Conservation (phyloP, 2,797 vertebrate genomes). For the Threskiornis aethiopicus region DNA sequence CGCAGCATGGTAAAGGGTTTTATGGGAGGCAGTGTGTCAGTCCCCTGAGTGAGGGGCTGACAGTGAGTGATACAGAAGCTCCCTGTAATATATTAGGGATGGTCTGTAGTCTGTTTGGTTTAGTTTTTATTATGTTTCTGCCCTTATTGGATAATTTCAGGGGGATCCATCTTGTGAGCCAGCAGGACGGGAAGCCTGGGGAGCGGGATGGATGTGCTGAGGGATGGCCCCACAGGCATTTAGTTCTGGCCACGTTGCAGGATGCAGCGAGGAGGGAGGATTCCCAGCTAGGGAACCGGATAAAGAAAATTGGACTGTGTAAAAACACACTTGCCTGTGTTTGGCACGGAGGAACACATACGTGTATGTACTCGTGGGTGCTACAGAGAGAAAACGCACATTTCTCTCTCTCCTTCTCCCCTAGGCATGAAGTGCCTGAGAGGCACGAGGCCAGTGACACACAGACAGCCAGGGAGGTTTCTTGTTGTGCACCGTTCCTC, state of each 20-base stretch:
- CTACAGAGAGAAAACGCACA: neutral
- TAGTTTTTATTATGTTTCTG: neutral
- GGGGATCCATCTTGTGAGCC: neutral
- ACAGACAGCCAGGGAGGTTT: neutral
- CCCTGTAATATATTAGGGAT: neutral
- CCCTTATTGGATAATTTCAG: neutral
- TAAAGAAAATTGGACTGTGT: neutral
- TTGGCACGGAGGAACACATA: neutral
- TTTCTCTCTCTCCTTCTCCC: neutral
- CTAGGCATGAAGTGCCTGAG: neutral
- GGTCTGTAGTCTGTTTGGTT: neutral
- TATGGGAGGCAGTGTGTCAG: neutral
- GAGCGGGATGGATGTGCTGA: neutral
- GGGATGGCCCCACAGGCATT: neutral
- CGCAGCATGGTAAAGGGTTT: neutral
- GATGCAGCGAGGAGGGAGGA: neutral
- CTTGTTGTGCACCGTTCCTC: neutral
- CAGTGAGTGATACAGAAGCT: neutral
- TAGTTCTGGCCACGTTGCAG: neutral
- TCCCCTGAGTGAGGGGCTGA: neutral
- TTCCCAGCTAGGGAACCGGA: neutral
- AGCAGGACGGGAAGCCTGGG: neutral
- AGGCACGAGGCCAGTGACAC: neutral
- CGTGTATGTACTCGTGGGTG: neutral
- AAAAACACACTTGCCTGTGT: neutral